Evolutionary conservation across 2,797 vertebrate genomes (phyloP), one percentile per base, ranked within the genome.

Genomic region (Manis javanica): DNA sequence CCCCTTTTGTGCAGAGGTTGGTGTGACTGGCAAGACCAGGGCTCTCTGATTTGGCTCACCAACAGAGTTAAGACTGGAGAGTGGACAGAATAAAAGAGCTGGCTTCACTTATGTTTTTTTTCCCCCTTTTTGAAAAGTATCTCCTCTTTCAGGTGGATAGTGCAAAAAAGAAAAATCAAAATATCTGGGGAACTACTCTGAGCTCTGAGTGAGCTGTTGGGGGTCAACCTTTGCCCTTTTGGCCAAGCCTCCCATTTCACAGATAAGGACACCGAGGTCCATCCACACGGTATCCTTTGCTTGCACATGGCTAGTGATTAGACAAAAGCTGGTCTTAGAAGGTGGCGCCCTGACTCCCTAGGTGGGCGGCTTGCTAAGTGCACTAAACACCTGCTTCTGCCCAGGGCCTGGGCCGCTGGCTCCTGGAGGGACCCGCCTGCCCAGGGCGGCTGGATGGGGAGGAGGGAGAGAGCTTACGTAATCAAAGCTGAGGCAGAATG

Each of bases 271-370:
- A 2, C 82, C 24, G 46, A 85, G 57, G 49, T n/a, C 31, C 7
- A 2, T 0, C 13, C 12, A 39, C 16, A 5, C 1, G 18, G 4
- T 23, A 5, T 31, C 49, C 13, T 29, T 64, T 16, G 12, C 64
- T 71, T 14, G 11, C n/a, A 2, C 1, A 24, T 26, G 53, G 23
- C 57, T 55, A n/a, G 61, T 29, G 72, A 39, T 23, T 75, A n/a
- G 64, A 57, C 23, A 51, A 53, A 19, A 19, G 23, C 34, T 46
- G 64, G 37, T 7, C 34, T 82, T 15, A 14, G 64, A n/a, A 39
- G 77, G 29, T 1, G 0, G 5, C 42, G 14, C 34, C 57, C 13
- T 16, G n/a, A 3, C 23, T 15, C 31, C 29, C 21, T 29, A 68
- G 31, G 7, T 53, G 46, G 78, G 6, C 46, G 24, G 42, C 18